phyloP scores from a whole-genome alignment of 2,888 invertebrate genomes.

The Hyppa rectilinea region DNA sequence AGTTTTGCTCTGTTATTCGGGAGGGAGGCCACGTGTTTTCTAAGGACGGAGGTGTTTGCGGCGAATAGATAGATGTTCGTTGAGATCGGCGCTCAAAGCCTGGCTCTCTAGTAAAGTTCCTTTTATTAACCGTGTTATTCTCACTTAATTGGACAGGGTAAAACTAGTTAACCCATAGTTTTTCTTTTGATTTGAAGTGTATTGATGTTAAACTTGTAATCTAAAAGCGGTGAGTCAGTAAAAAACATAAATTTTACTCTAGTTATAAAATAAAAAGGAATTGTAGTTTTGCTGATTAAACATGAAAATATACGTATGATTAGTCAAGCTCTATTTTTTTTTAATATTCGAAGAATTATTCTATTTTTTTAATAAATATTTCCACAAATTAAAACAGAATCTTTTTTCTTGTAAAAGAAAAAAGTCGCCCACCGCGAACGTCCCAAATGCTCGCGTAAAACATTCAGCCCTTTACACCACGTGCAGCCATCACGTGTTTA shows the following conservation, averaged over 20 bases:
- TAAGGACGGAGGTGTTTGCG: conserved; percentile 50
- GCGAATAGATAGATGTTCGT: conserved; percentile 27
- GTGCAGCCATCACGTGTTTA: conserved; percentile 67
- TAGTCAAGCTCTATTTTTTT: background rate
- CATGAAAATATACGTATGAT: background rate
- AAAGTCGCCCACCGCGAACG: background rate
- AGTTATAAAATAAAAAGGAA: background rate
- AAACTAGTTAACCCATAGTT: background rate
- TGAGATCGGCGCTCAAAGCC: background rate
- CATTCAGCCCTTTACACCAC: conserved; percentile 55
- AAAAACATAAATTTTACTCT: too few species aligned
- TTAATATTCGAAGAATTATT: background rate
- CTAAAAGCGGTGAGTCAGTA: background rate
- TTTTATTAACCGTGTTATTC: background rate
- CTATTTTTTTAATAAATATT: background rate
- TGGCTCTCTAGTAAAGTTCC: background rate
- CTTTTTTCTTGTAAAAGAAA: background rate
- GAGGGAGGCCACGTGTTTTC: conserved; percentile 66
- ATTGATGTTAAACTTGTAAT: too few species aligned
- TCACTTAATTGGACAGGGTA: background rate
- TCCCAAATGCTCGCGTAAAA: conserved; percentile 44
- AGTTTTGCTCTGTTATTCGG: conserved; percentile 51
- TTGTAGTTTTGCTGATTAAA: background rate
- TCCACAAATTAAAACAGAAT: too few species aligned
- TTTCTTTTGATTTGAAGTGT: background rate